A percentile compares a stretch with the other conserved stretches of the same genome.
phyloP scores from a whole-genome alignment of 2,797 vertebrate genomes.

The Rhabdophis nuchalis region DNA sequence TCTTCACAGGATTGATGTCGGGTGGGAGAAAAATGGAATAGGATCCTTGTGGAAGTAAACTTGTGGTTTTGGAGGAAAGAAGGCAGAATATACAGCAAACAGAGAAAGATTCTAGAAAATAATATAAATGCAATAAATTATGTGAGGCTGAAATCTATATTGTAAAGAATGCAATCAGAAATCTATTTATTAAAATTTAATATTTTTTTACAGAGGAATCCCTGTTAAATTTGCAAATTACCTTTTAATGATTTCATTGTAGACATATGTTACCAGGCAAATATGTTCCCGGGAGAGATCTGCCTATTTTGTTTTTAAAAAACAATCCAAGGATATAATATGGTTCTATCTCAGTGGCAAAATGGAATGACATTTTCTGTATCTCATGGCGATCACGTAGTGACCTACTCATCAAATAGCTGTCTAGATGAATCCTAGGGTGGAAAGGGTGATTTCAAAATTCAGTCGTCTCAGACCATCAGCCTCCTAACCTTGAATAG shows the following conservation, averaged over 20 bases:
- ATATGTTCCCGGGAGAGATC: neutral
- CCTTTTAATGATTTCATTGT: neutral
- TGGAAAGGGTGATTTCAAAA: neutral
- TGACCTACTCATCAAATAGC: neutral
- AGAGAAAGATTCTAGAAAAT: neutral
- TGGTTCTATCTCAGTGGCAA: neutral
- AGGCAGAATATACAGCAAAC: neutral
- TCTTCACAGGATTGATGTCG: neutral
- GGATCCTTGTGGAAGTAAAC: neutral
- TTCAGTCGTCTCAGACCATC: neutral
- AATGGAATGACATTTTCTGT: neutral
- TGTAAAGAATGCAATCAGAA: neutral
- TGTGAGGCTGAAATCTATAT: neutral
- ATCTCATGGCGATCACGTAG: neutral
- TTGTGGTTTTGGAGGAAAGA: neutral
- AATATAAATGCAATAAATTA: neutral
- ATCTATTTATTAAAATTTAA: neutral
- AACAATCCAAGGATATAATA: neutral
- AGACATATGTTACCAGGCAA: neutral
- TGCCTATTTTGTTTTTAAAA: neutral
- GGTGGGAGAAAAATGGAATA: neutral
- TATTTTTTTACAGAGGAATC: neutral
- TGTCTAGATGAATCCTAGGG: neutral
- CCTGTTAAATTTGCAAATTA: slow-evolving; percentile 20
- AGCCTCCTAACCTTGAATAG: neutral